Evolutionary conservation across 1,140 invertebrate genomes (phyloP).

Genomic region (Eumaeus atala): DNA sequence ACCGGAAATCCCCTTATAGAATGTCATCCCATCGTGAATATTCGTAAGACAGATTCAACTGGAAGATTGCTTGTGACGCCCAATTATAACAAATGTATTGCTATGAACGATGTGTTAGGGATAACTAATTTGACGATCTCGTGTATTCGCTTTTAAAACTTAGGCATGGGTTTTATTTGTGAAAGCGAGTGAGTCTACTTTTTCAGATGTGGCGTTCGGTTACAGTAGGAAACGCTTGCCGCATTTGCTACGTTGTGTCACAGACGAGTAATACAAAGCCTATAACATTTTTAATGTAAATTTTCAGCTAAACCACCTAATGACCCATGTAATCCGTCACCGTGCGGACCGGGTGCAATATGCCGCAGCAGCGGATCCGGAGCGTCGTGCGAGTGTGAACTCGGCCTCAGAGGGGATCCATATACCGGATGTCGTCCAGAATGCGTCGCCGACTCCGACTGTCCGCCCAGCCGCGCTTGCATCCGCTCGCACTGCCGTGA

Average conservation of each 20-base stretch:
- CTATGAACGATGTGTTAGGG: constrained; percentile 23
- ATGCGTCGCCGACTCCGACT: constrained; percentile 87
- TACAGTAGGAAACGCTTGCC: constrained; percentile 38
- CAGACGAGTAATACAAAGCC: neutral
- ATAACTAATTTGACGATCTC: constrained; percentile 30
- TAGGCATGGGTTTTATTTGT: constrained; percentile 70
- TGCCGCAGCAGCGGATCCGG: constrained; percentile 77
- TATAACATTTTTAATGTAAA: constrained; percentile 36
- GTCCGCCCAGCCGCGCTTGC: constrained; percentile 84
- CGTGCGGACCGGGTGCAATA: constrained; percentile 83
- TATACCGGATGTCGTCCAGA: constrained; percentile 81
- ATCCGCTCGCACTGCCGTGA: constrained; percentile 86
- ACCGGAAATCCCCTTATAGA: constrained; percentile 78
- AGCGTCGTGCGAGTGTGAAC: constrained; percentile 84
- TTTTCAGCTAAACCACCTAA: constrained; percentile 82
- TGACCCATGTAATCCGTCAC: constrained; percentile 83
- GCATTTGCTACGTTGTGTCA: constrained; percentile 34
- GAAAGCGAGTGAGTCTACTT: constrained; percentile 42
- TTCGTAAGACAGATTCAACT: constrained; percentile 65
- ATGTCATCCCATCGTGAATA: constrained; percentile 55
- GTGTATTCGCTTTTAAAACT: constrained; percentile 65
- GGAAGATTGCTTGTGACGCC: constrained; percentile 52
- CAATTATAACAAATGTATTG: constrained; percentile 25
- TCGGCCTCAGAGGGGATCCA: constrained; percentile 83
- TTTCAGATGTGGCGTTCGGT: constrained; percentile 11